Conservation (phyloP, 2,888 invertebrate genomes). For the Phyllotreta cruciferae region DNA sequence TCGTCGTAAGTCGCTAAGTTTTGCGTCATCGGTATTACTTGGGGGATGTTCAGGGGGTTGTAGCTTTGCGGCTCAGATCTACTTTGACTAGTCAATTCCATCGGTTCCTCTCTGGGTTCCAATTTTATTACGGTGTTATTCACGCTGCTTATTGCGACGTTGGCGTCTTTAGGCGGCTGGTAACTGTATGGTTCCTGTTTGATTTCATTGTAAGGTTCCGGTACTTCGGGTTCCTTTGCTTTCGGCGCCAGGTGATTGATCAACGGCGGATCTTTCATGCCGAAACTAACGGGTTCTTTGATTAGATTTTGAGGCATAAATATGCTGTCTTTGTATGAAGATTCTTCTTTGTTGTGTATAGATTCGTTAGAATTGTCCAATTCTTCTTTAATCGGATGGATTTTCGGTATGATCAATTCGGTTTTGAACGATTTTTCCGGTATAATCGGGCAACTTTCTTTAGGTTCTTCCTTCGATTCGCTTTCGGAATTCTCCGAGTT, state of each 20-base stretch:
- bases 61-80: conserved; percentile 42
- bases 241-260: conserved; percentile 47
- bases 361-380: conserved; percentile 53
- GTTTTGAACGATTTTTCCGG: conserved; percentile 63
- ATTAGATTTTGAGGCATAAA: conserved; percentile 51
- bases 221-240: conserved; percentile 54
- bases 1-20: conserved; percentile 50
- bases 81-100: conserved; percentile 56
- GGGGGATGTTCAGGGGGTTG: conserved; percentile 56
- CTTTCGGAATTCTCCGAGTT: conserved; percentile 45
- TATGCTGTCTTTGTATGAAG: conserved; percentile 36
- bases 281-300: conserved; percentile 51
- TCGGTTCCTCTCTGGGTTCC: conserved; percentile 58
- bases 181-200: conserved; percentile 49
- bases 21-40: conserved; percentile 53
- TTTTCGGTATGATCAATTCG: conserved; percentile 69
- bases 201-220: conserved; percentile 52
- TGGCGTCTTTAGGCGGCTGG: conserved; percentile 41
- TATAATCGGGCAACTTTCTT: conserved; percentile 48
- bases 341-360: conserved; percentile 38
- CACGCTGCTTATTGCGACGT: conserved; percentile 38
- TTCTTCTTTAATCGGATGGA: conserved; percentile 60
- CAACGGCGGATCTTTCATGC: conserved; percentile 52
- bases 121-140: conserved; percentile 53
- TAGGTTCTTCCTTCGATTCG: conserved; percentile 36